phyloP scores from a whole-genome alignment of 2,888 invertebrate species.

The Dioctria rufipes region DNA sequence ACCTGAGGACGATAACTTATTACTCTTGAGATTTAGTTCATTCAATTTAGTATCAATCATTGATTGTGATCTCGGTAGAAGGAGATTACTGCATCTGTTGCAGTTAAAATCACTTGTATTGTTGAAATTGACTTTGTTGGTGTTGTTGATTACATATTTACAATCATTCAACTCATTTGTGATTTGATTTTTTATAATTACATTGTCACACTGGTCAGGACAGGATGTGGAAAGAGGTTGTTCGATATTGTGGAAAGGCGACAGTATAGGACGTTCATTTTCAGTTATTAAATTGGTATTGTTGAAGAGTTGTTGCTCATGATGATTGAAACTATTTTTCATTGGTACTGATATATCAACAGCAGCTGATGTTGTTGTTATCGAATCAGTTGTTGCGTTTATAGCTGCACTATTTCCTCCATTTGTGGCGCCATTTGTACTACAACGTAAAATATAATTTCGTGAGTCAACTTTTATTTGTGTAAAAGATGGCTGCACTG shows the following conservation, averaged over 20 bases:
- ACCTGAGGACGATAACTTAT: not conserved
- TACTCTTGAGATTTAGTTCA: conserved; percentile 28
- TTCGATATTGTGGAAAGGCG: not conserved
- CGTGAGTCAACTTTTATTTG: conserved; percentile 46
- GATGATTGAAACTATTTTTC: not conserved
- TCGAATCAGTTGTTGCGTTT: not conserved
- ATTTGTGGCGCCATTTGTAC: conserved; percentile 9
- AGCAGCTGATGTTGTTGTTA: not conserved
- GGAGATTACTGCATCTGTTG: not conserved
- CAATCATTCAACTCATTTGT: not conserved
- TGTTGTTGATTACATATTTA: not conserved
- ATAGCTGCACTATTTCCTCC: not conserved
- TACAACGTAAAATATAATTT: conserved; percentile 50
- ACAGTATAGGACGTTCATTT: no score
- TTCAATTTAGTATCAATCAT: conserved; percentile 35
- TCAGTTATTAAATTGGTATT: not conserved
- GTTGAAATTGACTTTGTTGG: not conserved
- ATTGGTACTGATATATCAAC: not conserved
- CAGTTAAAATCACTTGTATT: conserved; percentile 3
- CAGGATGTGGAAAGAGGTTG: conserved; percentile 25
- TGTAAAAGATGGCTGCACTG: conserved; percentile 15
- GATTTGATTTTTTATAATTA: not conserved
- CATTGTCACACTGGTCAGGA: conserved; percentile 25
- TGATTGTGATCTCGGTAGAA: conserved; percentile 19
- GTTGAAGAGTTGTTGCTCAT: not conserved